Base-by-base conservation (phyloP, 1,140 invertebrate genomes). In the Drosophila eugracilis region DNA sequence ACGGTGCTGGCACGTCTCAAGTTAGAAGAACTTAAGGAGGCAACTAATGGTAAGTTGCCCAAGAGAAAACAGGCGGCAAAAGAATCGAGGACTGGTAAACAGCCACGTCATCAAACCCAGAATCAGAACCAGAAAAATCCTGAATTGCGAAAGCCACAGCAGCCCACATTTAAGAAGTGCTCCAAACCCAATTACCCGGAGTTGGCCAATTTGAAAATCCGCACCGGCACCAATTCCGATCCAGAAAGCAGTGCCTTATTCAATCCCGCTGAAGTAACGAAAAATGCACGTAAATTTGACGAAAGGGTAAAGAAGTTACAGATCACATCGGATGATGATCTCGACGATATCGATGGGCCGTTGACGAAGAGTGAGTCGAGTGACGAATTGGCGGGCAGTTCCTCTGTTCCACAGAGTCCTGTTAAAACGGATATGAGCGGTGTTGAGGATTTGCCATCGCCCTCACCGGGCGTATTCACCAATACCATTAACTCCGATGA, bases 121-220 rank as follows among this genome's bases (percentile, higher is more conserved):
- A 45, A 55, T 30, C 57, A 39, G 19, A 53, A 34, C 21, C 14
- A 21, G 12, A 42, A 41, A 1, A 52, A 52, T 10, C 24, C 5
- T 5, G 21, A n/a, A 30, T 15, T 5, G 9, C 9, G 0, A 19
- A 24, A 54, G 12, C 72, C 36, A 10, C 7, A 73, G 28, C 37
- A 39, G 54, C 41, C 69, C 0, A 52, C 72, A 5, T 91, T 80
- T 42, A 91, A 90, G 26, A 90, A 90, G 76, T 88, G 78, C 70
- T 90, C 85, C 26, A 91, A 91, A 34, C 77, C 86, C 22, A 91
- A 91, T 53, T 91, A 92, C 57, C 91, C 91, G n/a, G 91, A 92
- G 44, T 75, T 91, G 59, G 85, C 86, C 6, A 75, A 91, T 24
- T 70, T 91, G 3, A 92, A 91, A 44, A 90, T 91, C 7, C 74